A percentile compares a stretch with the other conserved stretches of the same genome.
These are phyloP conservation scores for Chrysocyon brachyurus DNA, from an alignment of 2,797 vertebrate genomes.

Conservation along the genomic window DNA sequence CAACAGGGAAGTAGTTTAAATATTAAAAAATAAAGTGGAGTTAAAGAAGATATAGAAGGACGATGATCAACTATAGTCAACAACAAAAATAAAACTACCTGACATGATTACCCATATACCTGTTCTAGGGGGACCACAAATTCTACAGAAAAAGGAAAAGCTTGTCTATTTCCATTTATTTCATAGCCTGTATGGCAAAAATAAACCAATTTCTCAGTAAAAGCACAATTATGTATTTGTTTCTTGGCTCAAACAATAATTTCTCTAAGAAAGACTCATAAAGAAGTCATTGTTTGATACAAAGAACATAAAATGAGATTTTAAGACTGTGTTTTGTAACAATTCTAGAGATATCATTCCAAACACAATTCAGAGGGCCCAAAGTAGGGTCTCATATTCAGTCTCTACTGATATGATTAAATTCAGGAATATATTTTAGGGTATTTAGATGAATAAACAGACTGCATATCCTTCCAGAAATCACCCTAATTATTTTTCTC, in stretches of 20 bases:
- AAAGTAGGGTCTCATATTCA: background rate
- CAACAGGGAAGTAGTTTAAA: constrained; percentile 3
- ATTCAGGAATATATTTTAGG: background rate
- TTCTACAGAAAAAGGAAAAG: background rate
- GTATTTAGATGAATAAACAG: background rate
- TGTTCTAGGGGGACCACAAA: background rate
- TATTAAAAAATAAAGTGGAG: background rate
- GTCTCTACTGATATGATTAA: background rate
- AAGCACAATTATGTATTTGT: background rate
- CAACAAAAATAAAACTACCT: background rate
- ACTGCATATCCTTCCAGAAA: background rate
- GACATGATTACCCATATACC: background rate
- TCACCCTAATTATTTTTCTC: constrained; percentile 27
- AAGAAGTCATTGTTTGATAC: constrained; percentile 17
- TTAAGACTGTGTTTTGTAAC: background rate
- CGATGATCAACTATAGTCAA: background rate
- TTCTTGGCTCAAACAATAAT: constrained; percentile 41
- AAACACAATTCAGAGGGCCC: background rate
- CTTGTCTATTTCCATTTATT: background rate
- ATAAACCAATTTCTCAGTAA: background rate
- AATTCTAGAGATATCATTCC: background rate
- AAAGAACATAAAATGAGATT: background rate
- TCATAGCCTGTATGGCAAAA: background rate
- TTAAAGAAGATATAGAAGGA: background rate
- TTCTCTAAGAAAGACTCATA: constrained; percentile 44